Evolutionary conservation across 2,888 invertebrate species (phyloP), one percentile per base, ranked within the genome.

Genomic region (Choristoneura rosaceana): DNA sequence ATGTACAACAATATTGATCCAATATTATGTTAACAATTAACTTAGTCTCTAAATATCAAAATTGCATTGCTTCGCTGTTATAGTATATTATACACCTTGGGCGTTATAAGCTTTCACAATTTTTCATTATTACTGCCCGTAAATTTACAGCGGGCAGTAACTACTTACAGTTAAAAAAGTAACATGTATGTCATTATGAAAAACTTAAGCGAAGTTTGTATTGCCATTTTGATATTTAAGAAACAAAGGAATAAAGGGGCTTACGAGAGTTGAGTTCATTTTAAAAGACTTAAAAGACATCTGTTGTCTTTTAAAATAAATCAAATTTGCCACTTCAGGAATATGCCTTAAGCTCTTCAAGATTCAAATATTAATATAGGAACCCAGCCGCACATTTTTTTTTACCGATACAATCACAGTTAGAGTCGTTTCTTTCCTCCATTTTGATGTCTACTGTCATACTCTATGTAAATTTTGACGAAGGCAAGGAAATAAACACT

Each of bases 1-100:
- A 71, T 65, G 8, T 55, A 17, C 25, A 55, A 55, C 55, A 65
- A 71, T 71, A 71, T 67, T 62, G 45, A 62, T 71, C 66, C 66
- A 67, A 60, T 34, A 52, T 15, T 47, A 45, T 38, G 45, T 66
- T 66, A 62, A 43, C 62, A 55, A 55, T 55, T 17, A 55, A 25
- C 10, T 25, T 55, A 3, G 55, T 10, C 4, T 55, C 9, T 55
- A 55, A 55, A 55, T 55, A 55, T 55, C 55, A 55, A 55, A 55
- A 55, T 55, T 25, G 55, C 55, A 55, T 15, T 47, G 47, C n/a
- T 12, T 43, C 12, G 10, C 25, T 25, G 25, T 25, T 25, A 25
- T 25, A 25, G 25, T 25, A 25, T 25, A n/a, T n/a, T n/a, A n/a
- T n/a, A n/a, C n/a, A n/a, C n/a, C n/a, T n/a, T n/a, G n/a, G n/a